Evolutionary conservation across 2,888 invertebrate species (phyloP).

Genomic region (Lutraria lutraria): DNA sequence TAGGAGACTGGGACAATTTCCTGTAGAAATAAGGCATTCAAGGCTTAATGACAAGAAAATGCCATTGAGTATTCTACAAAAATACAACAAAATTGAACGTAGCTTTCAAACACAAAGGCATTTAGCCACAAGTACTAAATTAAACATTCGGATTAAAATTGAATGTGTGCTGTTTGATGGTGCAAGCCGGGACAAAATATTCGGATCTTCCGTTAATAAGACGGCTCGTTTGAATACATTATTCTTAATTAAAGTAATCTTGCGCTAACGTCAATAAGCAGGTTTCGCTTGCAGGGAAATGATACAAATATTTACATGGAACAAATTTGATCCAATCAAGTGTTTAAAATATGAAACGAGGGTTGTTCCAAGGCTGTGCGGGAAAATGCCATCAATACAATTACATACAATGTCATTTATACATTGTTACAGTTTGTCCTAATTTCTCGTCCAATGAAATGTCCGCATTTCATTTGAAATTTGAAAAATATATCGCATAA

Average conservation of each 20-base stretch:
- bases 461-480: too few relatives aligned
- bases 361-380: too few relatives aligned
- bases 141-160: background rate
- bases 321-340: too few relatives aligned
- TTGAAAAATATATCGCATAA: too few relatives aligned
- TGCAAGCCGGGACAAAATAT: background rate
- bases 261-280: too few relatives aligned
- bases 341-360: too few relatives aligned
- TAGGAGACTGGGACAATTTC: slow-evolving; percentile 64
- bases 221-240: background rate
- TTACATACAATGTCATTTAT: too few relatives aligned
- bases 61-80: slow-evolving; percentile 26
- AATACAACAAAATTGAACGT: background rate
- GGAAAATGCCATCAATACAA: too few relatives aligned
- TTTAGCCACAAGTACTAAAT: slow-evolving; percentile 12
- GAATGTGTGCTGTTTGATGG: background rate
- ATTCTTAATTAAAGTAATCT: background rate
- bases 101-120: background rate
- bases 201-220: background rate
- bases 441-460: too few relatives aligned
- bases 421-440: too few relatives aligned
- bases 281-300: too few relatives aligned
- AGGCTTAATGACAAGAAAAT: slow-evolving; percentile 31
- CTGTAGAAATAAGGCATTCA: slow-evolving; percentile 29
- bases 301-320: too few relatives aligned